Evolutionary conservation across 2,888 invertebrate species (phyloP).

Genomic region (Amiota communis): DNA sequence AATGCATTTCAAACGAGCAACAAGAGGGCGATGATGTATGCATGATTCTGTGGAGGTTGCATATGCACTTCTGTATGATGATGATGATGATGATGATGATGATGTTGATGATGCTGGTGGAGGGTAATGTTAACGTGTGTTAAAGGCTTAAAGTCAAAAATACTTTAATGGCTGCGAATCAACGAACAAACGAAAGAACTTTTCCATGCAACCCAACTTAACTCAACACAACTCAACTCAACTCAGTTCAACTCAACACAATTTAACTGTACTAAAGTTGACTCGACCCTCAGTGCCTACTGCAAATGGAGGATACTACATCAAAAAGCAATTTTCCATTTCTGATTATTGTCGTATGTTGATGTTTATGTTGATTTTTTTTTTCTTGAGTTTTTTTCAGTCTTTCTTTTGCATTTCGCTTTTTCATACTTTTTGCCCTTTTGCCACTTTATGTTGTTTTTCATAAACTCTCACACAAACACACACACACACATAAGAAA

Average conservation of each 20-base stretch:
- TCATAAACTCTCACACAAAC: conserved; percentile 61
- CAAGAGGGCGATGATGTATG: neutral
- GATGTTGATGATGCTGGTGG: neutral
- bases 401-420: conserved; percentile 35
- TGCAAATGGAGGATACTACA: conserved; percentile 48
- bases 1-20: conserved; percentile 19
- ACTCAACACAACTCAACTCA: no score
- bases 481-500: conserved; percentile 42
- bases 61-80: neutral
- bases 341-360: conserved; percentile 32
- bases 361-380: conserved; percentile 4
- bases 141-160: conserved; percentile 17
- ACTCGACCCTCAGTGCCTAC: conserved; percentile 13
- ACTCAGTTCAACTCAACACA: no score
- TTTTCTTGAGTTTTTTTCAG: conserved; percentile 41
- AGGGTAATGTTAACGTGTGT: neutral
- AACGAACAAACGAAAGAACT: neutral
- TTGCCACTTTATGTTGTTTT: conserved; percentile 46
- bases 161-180: neutral
- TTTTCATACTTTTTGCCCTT: conserved; percentile 37
- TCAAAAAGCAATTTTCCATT: conserved; percentile 65
- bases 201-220: no score
- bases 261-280: no score
- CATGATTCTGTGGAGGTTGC: neutral
- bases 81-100: neutral